Conservation (phyloP, 1,140 invertebrate species). For the Heliconius hermathena region DNA sequence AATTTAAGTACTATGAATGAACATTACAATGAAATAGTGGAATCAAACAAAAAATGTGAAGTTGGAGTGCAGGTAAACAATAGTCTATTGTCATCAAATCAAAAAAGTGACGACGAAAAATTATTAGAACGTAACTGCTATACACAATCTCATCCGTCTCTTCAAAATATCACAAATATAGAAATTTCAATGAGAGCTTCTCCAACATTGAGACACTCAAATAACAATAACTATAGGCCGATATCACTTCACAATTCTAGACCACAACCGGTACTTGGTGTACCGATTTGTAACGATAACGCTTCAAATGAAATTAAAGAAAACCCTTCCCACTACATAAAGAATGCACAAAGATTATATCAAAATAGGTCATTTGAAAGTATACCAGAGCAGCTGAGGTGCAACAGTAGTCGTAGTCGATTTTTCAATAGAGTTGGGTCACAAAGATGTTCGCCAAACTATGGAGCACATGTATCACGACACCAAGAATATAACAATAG, state of each 20-base stretch:
- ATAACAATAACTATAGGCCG: conserved; percentile 67
- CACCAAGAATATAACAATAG: conserved; percentile 62
- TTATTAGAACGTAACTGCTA: conserved; percentile 71
- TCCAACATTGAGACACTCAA: conserved; percentile 55
- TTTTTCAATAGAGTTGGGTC: conserved; percentile 76
- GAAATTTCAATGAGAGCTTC: conserved; percentile 75
- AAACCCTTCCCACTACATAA: conserved; percentile 72
- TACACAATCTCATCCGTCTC: conserved; percentile 63
- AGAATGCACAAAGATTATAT: conserved; percentile 70
- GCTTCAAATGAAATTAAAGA: conserved; percentile 71
- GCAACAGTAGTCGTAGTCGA: conserved; percentile 65
- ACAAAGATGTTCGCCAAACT: conserved; percentile 63
- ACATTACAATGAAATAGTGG: conserved; percentile 47
- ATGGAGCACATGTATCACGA: conserved; percentile 56
- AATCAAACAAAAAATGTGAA: conserved; percentile 64
- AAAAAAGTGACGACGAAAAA: conserved; percentile 81
- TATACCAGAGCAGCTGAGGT: conserved; percentile 72
- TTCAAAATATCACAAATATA: conserved; percentile 79
- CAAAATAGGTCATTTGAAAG: conserved; percentile 78
- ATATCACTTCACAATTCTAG: conserved; percentile 70
- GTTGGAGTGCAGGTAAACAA: conserved; percentile 66
- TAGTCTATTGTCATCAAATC: conserved; percentile 59
- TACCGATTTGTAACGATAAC: conserved; percentile 58
- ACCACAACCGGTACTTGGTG: conserved; percentile 51
- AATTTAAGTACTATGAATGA: conserved; percentile 47